Conservation (phyloP, 2,888 invertebrate species). For the Amiota mariae region DNA sequence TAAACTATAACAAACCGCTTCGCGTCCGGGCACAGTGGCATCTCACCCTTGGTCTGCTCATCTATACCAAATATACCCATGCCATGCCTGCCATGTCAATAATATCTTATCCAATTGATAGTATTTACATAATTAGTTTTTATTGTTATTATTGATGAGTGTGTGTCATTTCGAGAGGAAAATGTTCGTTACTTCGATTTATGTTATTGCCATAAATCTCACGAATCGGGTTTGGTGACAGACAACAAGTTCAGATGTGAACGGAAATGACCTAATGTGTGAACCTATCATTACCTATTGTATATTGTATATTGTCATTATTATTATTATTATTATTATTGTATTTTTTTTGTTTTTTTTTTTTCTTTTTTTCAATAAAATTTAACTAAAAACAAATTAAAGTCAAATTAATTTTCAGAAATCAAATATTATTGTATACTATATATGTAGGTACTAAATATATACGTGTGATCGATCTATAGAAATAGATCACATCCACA, state of each 20-base stretch:
- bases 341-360: no score
- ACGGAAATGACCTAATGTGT: constrained; percentile 35
- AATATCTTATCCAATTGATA: constrained; percentile 20
- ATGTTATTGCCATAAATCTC: constrained; percentile 28
- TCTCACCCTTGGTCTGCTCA: constrained; percentile 37
- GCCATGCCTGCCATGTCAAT: no score
- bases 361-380: no score
- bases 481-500: no score
- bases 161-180: constrained; percentile 33
- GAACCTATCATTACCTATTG: background rate
- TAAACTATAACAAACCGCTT: constrained; percentile 35
- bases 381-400: no score
- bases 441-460: no score
- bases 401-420: no score
- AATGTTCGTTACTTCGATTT: background rate
- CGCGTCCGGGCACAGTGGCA: constrained; percentile 43
- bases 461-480: no score
- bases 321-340: no score
- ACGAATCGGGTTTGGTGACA: constrained; percentile 9
- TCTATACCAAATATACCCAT: background rate
- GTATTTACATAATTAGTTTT: constrained; percentile 69
- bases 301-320: no score
- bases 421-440: no score
- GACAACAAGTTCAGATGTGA: constrained; percentile 7
- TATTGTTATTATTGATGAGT: constrained; percentile 51